Conservation (phyloP, 2,888 invertebrate genomes). For the Tricholauxania praeusta region DNA sequence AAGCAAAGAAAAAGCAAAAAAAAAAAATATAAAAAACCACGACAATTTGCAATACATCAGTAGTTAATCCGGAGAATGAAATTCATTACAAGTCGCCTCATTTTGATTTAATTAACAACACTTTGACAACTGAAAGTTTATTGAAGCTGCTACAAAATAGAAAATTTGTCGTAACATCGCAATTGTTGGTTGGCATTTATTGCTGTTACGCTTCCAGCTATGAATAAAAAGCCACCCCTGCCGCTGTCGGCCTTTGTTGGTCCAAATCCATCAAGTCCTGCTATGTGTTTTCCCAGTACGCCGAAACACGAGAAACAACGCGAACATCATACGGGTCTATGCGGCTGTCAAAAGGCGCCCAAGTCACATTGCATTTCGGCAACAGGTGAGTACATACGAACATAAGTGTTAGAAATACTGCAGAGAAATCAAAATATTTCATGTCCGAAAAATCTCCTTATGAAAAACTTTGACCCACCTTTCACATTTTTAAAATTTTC, state of each 20-base stretch:
- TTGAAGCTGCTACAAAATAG: slow-evolving; percentile 2
- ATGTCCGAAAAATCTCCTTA: no score
- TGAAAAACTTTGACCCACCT: no score
- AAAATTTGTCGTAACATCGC: not conserved
- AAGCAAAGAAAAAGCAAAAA: no score
- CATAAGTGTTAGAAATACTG: not conserved
- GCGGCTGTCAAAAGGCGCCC: slow-evolving; percentile 67
- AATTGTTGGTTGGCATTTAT: slow-evolving; percentile 1
- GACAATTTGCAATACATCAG: slow-evolving; percentile 5
- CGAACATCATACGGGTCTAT: slow-evolving; percentile 60
- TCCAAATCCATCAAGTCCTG: slow-evolving; percentile 44
- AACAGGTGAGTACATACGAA: slow-evolving; percentile 59
- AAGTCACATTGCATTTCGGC: slow-evolving; percentile 69
- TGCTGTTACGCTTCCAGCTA: slow-evolving; percentile 44
- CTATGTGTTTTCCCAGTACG: slow-evolving; percentile 50
- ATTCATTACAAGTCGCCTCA: not conserved
- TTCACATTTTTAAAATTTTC: no score
- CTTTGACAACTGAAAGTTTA: slow-evolving; percentile 10
- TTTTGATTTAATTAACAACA: slow-evolving; percentile 22
- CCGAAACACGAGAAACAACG: slow-evolving; percentile 61
- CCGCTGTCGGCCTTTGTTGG: slow-evolving; percentile 63
- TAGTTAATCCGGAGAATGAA: slow-evolving; percentile 18
- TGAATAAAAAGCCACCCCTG: slow-evolving; percentile 66
- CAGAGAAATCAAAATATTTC: no score
- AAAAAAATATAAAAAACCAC: not conserved